These are phyloP conservation scores for Morinoia aosen DNA, from an alignment of 2,888 invertebrate genomes.

Conservation along the genomic window DNA sequence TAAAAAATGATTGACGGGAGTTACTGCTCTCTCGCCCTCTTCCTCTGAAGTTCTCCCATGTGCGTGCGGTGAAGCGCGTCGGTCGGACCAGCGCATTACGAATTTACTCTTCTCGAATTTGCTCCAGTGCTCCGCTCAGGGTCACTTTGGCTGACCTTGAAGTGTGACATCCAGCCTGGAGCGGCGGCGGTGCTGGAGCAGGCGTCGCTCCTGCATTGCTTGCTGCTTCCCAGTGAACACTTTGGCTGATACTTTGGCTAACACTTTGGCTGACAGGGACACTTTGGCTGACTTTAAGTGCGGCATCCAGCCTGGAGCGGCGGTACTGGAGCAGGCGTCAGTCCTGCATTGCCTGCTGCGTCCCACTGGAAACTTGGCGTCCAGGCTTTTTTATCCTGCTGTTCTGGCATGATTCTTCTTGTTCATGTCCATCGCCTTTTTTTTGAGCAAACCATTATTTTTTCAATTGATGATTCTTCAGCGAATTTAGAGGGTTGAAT, in stretches of 20 bases:
- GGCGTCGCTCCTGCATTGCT: background rate
- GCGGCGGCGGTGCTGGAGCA: background rate
- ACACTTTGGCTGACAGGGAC: too few relatives aligned
- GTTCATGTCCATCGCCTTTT: too few relatives aligned
- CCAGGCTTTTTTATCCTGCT: too few relatives aligned
- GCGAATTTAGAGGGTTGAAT: too few relatives aligned
- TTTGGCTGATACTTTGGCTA: too few relatives aligned
- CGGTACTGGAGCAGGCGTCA: background rate
- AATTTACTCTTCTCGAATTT: background rate
- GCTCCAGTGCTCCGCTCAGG: background rate
- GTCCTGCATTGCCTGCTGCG: background rate
- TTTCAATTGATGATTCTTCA: too few relatives aligned
- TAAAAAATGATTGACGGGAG: background rate
- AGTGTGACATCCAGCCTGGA: background rate
- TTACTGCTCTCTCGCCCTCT: background rate
- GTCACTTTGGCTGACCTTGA: constrained; percentile 48
- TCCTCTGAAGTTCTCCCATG: background rate
- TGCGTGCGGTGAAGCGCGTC: background rate
- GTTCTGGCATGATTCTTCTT: too few relatives aligned
- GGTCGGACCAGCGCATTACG: background rate
- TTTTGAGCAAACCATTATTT: too few relatives aligned
- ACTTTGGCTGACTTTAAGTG: too few relatives aligned
- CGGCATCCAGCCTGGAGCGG: background rate
- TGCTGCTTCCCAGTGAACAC: background rate
- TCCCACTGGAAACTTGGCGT: too few relatives aligned